These are phyloP conservation scores for Dastarcus helophoroides DNA, from an alignment of 2,888 invertebrate genomes.

Conservation along the genomic window DNA sequence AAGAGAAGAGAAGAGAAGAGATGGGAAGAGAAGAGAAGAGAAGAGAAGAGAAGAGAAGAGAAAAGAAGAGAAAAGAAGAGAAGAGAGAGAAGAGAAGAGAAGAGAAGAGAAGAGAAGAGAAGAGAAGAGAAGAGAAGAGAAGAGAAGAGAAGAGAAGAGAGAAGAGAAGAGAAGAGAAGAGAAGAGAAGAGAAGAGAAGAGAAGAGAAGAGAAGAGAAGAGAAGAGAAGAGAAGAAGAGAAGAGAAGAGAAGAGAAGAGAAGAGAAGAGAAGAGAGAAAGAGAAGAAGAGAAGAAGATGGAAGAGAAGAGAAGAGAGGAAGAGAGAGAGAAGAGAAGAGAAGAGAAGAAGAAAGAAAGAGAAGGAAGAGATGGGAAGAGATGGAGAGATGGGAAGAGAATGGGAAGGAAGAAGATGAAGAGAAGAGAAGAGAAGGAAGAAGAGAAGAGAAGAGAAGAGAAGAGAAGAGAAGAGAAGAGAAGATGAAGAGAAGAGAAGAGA, in stretches of 20 bases:
- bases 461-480: too few species aligned
- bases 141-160: too few species aligned
- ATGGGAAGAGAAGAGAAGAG: too few species aligned
- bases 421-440: background rate
- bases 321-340: background rate
- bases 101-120: too few species aligned
- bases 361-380: too few species aligned
- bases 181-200: background rate
- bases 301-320: background rate
- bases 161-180: too few species aligned
- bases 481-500: slow-evolving; percentile 1
- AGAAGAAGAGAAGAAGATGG: background rate
- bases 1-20: too few species aligned
- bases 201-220: background rate
- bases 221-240: slow-evolving; percentile 1
- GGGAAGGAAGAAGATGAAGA: background rate
- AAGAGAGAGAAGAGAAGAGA: too few species aligned
- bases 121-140: too few species aligned
- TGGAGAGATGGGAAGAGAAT: too few species aligned
- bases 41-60: too few species aligned
- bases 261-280: background rate
- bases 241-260: background rate
- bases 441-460: background rate
- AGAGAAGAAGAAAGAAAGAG: slow-evolving; percentile 1
- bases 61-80: too few species aligned